A percentile compares a stretch with the other conserved stretches of the same genome.
Conservation (phyloP, 1,140 invertebrate species). For the Drosophila lowei region DNA sequence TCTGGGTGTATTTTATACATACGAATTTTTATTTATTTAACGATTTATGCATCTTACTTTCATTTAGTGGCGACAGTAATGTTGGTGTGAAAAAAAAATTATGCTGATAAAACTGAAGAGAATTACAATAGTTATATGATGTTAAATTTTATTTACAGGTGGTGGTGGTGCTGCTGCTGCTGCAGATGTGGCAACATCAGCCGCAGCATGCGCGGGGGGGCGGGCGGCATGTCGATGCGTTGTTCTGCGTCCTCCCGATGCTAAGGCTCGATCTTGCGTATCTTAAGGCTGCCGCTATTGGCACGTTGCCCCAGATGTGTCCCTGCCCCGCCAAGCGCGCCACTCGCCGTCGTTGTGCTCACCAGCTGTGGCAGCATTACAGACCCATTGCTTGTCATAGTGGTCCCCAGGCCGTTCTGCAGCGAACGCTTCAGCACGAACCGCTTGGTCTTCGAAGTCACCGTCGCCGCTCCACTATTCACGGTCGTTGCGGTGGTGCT, state of each 20-base stretch:
- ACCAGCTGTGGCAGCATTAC: conserved; percentile 36
- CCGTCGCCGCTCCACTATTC: too few species aligned
- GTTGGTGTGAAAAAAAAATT: too few species aligned
- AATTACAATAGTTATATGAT: background rate
- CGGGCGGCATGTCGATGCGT: too few species aligned
- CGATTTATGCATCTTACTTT: conserved; percentile 5
- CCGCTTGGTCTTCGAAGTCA: conserved; percentile 39
- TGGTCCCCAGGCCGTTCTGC: conserved; percentile 47
- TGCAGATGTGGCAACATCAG: conserved; percentile 44
- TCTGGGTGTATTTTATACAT: conserved; percentile 27
- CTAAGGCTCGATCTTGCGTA: conserved; percentile 71
- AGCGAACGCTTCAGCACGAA: conserved; percentile 71
- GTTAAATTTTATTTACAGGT: conserved; percentile 53
- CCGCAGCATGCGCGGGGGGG: conserved; percentile 17
- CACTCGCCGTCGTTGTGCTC: conserved; percentile 20
- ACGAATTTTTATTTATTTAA: conserved; percentile 28
- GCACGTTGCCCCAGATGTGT: conserved; percentile 23
- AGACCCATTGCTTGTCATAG: conserved; percentile 27
- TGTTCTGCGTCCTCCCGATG: conserved; percentile 12
- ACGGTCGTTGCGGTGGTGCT: conserved; percentile 22
- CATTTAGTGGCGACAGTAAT: conserved; percentile 9
- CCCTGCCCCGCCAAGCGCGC: conserved; percentile 1
- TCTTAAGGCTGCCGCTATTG: conserved; percentile 50
- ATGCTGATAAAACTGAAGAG: too few species aligned
- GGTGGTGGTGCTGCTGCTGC: conserved; percentile 48